Evolutionary conservation across 2,113 vertebrate species (phyloP).

Genomic region (Phaethornis superciliosus): DNA sequence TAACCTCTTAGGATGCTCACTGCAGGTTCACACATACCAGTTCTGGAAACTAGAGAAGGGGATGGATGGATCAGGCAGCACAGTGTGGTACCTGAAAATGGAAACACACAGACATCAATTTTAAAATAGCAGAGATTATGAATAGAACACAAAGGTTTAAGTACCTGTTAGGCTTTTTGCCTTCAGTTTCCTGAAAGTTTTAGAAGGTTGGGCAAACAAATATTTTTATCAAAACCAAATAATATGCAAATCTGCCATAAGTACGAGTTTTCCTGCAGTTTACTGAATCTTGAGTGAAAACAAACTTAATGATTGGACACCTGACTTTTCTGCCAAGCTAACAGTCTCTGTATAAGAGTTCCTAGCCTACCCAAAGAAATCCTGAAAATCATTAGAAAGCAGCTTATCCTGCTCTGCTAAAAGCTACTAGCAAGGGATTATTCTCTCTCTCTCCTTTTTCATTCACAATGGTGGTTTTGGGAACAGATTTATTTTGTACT

Average conservation of each 20-base stretch:
- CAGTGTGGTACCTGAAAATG: neutral
- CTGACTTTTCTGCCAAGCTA: neutral
- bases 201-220: neutral
- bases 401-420: neutral
- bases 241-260: neutral
- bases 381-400: neutral
- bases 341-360: neutral
- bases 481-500: conserved; percentile 37
- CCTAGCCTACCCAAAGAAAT: neutral
- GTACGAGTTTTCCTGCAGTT: neutral
- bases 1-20: neutral
- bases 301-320: neutral
- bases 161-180: fast-evolving
- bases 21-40: neutral
- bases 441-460: neutral
- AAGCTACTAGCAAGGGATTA: neutral
- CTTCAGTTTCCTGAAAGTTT: neutral
- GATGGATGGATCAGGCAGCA: neutral
- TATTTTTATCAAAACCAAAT: neutral
- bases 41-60: neutral
- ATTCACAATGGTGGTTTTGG: neutral
- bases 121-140: neutral
- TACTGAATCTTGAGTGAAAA: neutral
- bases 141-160: fast-evolving
- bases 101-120: neutral